phyloP scores from a whole-genome alignment of 2,888 invertebrate genomes.

The Bombyx huttoni region DNA sequence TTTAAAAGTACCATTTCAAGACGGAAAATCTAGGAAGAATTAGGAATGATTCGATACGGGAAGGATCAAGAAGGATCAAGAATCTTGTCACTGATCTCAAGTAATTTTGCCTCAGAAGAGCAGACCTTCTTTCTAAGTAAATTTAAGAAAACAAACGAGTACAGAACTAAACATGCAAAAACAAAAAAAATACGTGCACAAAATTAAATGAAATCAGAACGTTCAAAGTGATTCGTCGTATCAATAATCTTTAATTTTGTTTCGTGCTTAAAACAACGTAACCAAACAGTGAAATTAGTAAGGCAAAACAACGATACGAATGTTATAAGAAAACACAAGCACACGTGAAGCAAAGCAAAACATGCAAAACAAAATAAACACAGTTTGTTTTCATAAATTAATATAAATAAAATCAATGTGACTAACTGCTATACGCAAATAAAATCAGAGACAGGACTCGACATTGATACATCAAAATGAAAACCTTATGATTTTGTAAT shows the following conservation, averaged over 20 bases:
- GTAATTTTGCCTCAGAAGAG: slow-evolving; percentile 44
- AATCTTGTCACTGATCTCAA: slow-evolving; percentile 71
- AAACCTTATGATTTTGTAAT: slow-evolving; percentile 58
- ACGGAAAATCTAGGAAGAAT: slow-evolving; percentile 24
- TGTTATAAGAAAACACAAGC: slow-evolving; percentile 29
- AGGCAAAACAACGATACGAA: slow-evolving; percentile 16
- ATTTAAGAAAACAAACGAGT: slow-evolving; percentile 29
- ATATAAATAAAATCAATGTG: slow-evolving; percentile 17
- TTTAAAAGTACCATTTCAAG: slow-evolving; percentile 27
- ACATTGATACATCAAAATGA: slow-evolving; percentile 35
- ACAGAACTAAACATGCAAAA: slow-evolving; percentile 26
- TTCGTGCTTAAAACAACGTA: slow-evolving; percentile 10
- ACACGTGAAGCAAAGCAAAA: slow-evolving; percentile 35
- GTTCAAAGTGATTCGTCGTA: slow-evolving; percentile 1
- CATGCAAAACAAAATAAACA: slow-evolving; percentile 32
- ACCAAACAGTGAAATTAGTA: slow-evolving; percentile 11
- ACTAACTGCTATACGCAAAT: slow-evolving; percentile 34
- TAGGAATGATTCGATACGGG: slow-evolving; percentile 11
- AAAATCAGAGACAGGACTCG: slow-evolving; percentile 64
- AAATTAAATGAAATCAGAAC: slow-evolving; percentile 64
- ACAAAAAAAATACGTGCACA: slow-evolving; percentile 52
- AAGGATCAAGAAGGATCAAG: slow-evolving; percentile 30
- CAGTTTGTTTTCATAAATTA: slow-evolving; percentile 29
- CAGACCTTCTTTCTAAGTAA: slow-evolving; percentile 2
- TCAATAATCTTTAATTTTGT: slow-evolving; percentile 11